A percentile compares a stretch with the other conserved stretches of the same genome.
phyloP scores from a whole-genome alignment of 35 echinoderm and acorn worm genomes.

The Diadema setosum region DNA sequence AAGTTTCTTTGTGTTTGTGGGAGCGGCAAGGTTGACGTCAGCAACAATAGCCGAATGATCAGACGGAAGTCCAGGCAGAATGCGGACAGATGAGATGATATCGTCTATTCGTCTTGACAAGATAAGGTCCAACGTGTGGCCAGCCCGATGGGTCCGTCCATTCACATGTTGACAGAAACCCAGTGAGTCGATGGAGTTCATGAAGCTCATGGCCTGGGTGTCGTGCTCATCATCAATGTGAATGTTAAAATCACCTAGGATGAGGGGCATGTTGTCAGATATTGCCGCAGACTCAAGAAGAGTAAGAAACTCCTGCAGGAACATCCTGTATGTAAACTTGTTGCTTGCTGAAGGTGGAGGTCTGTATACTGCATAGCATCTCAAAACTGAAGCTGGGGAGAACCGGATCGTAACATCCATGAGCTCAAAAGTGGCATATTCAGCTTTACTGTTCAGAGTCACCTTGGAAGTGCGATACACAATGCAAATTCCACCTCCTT shows the following conservation, averaged over 20 bases:
- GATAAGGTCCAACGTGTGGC: background rate
- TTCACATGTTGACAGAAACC: slow-evolving; percentile 9
- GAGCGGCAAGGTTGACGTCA: background rate
- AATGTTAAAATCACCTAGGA: background rate
- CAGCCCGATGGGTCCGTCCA: background rate
- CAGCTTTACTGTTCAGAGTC: too few relatives aligned
- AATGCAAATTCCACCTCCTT: background rate
- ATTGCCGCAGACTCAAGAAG: background rate
- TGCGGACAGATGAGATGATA: background rate
- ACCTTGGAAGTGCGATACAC: background rate
- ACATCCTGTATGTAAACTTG: background rate
- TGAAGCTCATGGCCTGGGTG: background rate
- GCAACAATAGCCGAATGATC: background rate
- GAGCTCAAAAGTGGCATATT: too few relatives aligned
- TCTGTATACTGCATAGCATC: background rate
- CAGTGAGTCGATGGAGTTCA: background rate
- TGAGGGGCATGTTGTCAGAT: background rate
- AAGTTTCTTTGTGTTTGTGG: background rate
- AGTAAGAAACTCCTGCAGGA: background rate
- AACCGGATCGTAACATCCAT: too few relatives aligned
- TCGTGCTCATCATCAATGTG: background rate
- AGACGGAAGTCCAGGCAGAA: background rate
- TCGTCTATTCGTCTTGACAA: background rate
- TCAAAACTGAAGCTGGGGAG: background rate
- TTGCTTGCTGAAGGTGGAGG: background rate